Evolutionary conservation across 2,797 vertebrate genomes (phyloP).

Genomic region (Cephalopachus bancanus): DNA sequence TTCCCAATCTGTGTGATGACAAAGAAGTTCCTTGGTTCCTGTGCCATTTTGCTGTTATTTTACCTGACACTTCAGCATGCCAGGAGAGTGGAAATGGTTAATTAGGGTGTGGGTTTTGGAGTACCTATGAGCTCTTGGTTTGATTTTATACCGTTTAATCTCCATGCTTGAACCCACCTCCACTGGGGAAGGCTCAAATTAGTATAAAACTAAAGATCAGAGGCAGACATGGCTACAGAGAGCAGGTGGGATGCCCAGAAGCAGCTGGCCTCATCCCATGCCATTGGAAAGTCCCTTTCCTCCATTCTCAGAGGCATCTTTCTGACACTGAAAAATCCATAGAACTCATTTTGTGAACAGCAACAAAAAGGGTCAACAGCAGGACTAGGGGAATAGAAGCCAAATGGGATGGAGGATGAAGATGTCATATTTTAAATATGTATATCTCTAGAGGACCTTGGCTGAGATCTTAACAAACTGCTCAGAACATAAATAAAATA

Average conservation of each 20-base stretch:
- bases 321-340: slow-evolving; percentile 62
- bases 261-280: slow-evolving; percentile 79
- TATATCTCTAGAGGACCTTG: neutral
- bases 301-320: slow-evolving; percentile 55
- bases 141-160: slow-evolving; percentile 14
- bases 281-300: slow-evolving; percentile 51
- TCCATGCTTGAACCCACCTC: slow-evolving; percentile 43
- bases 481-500: neutral
- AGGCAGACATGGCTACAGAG: slow-evolving; percentile 5
- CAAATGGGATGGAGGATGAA: neutral
- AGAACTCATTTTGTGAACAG: slow-evolving; percentile 48
- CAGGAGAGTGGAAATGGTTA: neutral
- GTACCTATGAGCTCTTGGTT: neutral
- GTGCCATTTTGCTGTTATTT: neutral
- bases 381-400: neutral
- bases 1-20: rapidly evolving
- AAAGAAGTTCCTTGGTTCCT: neutral
- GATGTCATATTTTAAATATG: neutral
- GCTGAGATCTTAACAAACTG: neutral
- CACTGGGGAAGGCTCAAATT: slow-evolving; percentile 41
- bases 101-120: neutral
- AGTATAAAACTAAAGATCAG: slow-evolving; percentile 42
- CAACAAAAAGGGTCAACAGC: neutral
- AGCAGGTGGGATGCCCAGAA: slow-evolving; percentile 65
- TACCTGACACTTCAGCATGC: neutral